Conservation (phyloP, 2,797 vertebrate genomes). For the Poecilia wingei region DNA sequence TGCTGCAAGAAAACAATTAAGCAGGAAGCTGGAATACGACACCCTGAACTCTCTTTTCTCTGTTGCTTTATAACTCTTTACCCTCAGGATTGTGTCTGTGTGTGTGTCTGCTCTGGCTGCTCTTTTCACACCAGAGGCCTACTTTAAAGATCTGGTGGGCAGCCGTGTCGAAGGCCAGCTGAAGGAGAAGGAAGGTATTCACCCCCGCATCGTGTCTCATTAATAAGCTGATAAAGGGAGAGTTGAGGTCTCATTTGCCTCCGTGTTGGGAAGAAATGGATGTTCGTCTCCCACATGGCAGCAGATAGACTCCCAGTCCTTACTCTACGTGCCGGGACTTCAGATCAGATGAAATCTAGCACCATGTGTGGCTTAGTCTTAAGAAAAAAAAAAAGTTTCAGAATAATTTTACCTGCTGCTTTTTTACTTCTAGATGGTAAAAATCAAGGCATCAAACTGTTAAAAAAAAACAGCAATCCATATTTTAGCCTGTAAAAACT, state of each 20-base stretch:
- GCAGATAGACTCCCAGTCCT: slow-evolving; percentile 17
- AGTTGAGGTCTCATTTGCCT: slow-evolving; percentile 50
- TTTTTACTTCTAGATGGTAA: not conserved
- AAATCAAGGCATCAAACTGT: not conserved
- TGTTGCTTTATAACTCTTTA: slow-evolving; percentile 25
- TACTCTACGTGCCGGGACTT: slow-evolving; percentile 14
- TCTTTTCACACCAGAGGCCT: slow-evolving; percentile 33
- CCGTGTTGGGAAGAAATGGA: slow-evolving; percentile 13
- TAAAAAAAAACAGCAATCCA: not conserved
- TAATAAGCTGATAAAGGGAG: slow-evolving; percentile 54
- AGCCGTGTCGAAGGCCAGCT: slow-evolving; percentile 40
- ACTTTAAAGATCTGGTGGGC: slow-evolving; percentile 43
- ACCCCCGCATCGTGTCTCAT: slow-evolving; percentile 56
- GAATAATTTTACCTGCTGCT: not conserved
- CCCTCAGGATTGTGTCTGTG: slow-evolving; percentile 15
- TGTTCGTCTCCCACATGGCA: slow-evolving; percentile 25
- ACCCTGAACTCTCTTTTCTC: slow-evolving; percentile 24
- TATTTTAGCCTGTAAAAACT: not conserved
- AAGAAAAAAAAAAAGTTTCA: not conserved
- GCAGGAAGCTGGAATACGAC: slow-evolving; percentile 55
- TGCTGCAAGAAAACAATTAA: slow-evolving; percentile 78
- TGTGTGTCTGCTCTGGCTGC: slow-evolving; percentile 4
- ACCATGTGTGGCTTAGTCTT: not conserved
- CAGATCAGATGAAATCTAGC: slow-evolving; percentile 11
- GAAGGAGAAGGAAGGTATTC: slow-evolving; percentile 41